phyloP scores from a whole-genome alignment of 2,113 vertebrate species.

The Bolborhynchus lineola region DNA sequence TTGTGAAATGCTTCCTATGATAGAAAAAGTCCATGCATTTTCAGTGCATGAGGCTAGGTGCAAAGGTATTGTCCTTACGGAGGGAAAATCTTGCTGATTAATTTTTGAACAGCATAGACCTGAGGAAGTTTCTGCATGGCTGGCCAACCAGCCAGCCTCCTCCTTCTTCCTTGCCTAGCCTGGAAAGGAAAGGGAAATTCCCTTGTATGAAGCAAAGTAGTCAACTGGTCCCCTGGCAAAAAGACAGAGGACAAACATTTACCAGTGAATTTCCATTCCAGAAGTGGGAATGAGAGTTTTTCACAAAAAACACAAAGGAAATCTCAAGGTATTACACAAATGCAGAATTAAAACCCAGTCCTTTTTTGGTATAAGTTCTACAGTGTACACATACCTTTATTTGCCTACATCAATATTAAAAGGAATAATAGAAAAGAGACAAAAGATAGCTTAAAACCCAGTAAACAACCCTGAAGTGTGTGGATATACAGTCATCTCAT shows the following conservation, averaged over 20 bases:
- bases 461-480: background rate
- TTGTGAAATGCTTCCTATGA: background rate
- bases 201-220: background rate
- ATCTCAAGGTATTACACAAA: background rate
- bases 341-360: background rate
- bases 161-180: background rate
- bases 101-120: background rate
- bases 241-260: conserved; percentile 42
- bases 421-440: background rate
- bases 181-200: conserved; percentile 43
- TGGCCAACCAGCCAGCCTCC: background rate
- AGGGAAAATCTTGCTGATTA: background rate
- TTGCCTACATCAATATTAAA: background rate
- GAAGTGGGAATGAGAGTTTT: background rate
- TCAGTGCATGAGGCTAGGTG: background rate
- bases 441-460: background rate
- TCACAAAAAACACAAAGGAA: background rate
- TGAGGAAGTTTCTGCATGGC: conserved; percentile 13
- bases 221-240: background rate
- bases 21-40: background rate
- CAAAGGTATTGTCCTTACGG: background rate
- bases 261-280: conserved; percentile 47
- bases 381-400: background rate
- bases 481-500: background rate
- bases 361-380: background rate